phyloP scores from a whole-genome alignment of 2,113 vertebrate genomes.

The Sylvietta virens region DNA sequence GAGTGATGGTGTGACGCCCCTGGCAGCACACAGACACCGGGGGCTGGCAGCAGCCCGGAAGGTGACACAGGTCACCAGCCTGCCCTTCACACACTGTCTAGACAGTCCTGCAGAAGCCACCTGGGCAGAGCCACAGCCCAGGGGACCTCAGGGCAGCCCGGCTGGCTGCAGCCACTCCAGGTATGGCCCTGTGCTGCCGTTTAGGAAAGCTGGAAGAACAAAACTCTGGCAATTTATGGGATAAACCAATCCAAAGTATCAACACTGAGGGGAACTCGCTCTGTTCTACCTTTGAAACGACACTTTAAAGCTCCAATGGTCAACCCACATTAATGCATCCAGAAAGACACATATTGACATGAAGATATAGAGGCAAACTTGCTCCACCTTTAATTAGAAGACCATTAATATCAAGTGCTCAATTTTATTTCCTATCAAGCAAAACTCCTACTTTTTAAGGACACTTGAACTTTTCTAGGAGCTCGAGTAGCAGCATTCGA shows the following conservation, averaged over 20 bases:
- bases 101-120: background rate
- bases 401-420: background rate
- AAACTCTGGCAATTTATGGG: background rate
- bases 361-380: background rate
- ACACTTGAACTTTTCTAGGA: background rate
- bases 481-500: fast-evolving
- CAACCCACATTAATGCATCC: background rate
- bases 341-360: background rate
- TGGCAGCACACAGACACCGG: background rate
- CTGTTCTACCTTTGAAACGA: background rate
- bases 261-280: background rate
- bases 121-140: background rate
- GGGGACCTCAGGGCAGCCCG: background rate
- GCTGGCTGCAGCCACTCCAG: background rate
- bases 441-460: background rate
- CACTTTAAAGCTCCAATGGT: background rate
- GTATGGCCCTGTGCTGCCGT: background rate
- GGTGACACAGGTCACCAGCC: background rate
- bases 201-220: background rate
- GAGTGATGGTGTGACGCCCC: background rate
- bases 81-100: background rate
- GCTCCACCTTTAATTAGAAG: background rate
- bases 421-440: background rate
- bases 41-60: background rate
- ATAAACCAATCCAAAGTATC: background rate